phyloP scores from a whole-genome alignment of 2,113 vertebrate genomes.

The Turnix velox region DNA sequence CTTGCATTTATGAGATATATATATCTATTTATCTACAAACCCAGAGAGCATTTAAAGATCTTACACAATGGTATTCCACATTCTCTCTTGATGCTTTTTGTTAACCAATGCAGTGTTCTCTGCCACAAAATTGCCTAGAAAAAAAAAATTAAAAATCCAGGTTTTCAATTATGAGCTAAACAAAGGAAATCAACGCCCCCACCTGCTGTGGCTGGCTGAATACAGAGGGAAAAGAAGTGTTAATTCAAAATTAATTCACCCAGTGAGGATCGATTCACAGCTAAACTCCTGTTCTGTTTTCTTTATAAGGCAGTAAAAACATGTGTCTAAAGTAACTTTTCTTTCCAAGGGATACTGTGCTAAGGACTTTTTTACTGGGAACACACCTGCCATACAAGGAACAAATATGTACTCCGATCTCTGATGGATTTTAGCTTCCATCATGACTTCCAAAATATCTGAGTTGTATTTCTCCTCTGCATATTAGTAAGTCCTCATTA shows the following conservation, averaged over 20 bases:
- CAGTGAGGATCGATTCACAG: not conserved
- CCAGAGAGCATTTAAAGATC: not conserved
- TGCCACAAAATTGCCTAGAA: not conserved
- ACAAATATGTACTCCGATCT: not conserved
- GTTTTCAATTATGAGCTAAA: not conserved
- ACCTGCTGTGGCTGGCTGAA: not conserved
- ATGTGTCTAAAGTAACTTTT: not conserved
- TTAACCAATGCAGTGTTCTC: not conserved
- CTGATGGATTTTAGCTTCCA: not conserved
- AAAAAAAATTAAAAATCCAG: not conserved
- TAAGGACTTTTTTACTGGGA: not conserved
- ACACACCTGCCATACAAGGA: not conserved
- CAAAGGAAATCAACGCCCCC: not conserved
- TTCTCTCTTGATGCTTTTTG: not conserved
- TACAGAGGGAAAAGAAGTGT: not conserved
- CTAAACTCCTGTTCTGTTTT: not conserved
- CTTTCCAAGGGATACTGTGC: not conserved
- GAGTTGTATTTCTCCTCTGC: not conserved
- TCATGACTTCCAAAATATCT: not conserved
- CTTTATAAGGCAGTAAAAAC: not conserved
- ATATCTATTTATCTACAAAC: not conserved
- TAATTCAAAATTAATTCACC: conserved; percentile 14
- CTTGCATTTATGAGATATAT: not conserved
- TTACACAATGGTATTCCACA: not conserved
- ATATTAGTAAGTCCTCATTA: not conserved